Evolutionary conservation across 2,797 vertebrate genomes (phyloP).

Genomic region (Amazona ochrocephala): DNA sequence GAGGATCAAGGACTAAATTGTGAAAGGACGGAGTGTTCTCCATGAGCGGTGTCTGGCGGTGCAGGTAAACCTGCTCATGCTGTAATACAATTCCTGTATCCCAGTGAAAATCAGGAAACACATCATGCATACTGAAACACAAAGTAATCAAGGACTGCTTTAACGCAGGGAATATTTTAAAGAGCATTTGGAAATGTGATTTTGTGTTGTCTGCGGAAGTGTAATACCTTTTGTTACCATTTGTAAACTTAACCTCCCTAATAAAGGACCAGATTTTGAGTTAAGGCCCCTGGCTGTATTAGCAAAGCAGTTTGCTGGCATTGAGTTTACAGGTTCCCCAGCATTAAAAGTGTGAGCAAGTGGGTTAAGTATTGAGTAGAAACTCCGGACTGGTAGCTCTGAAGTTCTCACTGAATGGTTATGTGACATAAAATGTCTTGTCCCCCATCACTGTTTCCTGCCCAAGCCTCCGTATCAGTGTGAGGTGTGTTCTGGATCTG

Average conservation of each 20-base stretch:
- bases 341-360: not conserved
- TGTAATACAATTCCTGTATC: not conserved
- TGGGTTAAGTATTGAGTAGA: not conserved
- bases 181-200: not conserved
- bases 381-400: not conserved
- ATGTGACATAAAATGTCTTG: not conserved
- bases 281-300: not conserved
- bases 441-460: not conserved
- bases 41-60: not conserved
- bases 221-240: slow-evolving; percentile 24
- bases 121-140: not conserved
- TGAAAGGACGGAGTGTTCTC: not conserved
- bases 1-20: not conserved
- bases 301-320: not conserved
- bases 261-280: slow-evolving; percentile 62
- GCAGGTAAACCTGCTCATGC: not conserved
- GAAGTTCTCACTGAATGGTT: not conserved
- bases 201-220: not conserved
- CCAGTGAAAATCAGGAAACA: not conserved
- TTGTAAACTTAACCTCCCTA: slow-evolving; percentile 28
- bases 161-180: not conserved
- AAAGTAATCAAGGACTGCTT: not conserved
- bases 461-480: not conserved
- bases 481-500: too few species aligned
- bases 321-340: not conserved